These are phyloP conservation scores for Glandiceps talaboti DNA, from an alignment of 53 echinoderm and acorn worm species.

Conservation along the genomic window DNA sequence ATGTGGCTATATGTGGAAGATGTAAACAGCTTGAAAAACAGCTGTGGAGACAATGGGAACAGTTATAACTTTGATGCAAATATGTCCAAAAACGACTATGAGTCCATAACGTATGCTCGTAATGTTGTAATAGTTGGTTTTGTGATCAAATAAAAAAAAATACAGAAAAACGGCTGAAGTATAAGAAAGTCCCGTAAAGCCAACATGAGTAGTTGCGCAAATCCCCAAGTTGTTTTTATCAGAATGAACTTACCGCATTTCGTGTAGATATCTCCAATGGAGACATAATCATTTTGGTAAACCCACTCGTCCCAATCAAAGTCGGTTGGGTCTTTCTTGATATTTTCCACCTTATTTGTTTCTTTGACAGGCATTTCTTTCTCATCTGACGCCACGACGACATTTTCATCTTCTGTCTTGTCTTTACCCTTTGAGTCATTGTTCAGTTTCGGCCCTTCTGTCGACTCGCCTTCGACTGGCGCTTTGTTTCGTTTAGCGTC, in stretches of 20 bases:
- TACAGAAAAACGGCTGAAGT: too few relatives aligned
- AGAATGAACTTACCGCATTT: slow-evolving; percentile 87
- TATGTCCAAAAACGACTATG: too few relatives aligned
- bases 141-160: too few relatives aligned
- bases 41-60: too few relatives aligned
- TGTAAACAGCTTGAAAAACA: too few relatives aligned
- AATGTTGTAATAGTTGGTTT: too few relatives aligned
- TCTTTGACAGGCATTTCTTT: background rate
- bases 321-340: background rate
- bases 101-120: too few relatives aligned
- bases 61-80: too few relatives aligned
- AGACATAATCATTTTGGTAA: slow-evolving; percentile 47
- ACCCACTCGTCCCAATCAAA: slow-evolving; percentile 94
- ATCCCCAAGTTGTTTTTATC: too few relatives aligned
- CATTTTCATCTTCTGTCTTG: background rate
- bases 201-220: too few relatives aligned
- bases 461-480: background rate
- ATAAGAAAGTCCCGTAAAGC: too few relatives aligned
- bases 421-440: background rate
- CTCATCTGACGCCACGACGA: background rate
- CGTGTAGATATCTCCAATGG: slow-evolving; percentile 66
- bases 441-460: background rate
- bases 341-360: slow-evolving; percentile 2
- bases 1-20: too few relatives aligned
- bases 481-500: background rate